Evolutionary conservation across 2,797 vertebrate genomes (phyloP).

Genomic region (Leptoclinus maculatus): DNA sequence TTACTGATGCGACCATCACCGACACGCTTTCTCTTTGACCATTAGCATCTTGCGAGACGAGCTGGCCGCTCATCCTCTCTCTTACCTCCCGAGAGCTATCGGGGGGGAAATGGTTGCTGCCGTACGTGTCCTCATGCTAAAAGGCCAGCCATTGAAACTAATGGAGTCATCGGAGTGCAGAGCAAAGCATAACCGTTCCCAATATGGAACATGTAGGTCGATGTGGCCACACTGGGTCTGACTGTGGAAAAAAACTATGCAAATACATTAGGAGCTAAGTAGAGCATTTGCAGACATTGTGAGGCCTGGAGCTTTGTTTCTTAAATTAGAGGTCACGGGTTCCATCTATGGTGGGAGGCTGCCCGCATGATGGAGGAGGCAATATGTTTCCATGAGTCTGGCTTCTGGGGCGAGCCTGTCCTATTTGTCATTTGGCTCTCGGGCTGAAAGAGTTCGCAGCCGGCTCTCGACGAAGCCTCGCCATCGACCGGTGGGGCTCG

Average conservation of each 20-base stretch:
- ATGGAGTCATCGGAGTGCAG: slow-evolving; percentile 15
- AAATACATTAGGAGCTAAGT: slow-evolving; percentile 32
- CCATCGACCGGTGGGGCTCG: not conserved
- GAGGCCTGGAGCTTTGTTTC: slow-evolving; percentile 53
- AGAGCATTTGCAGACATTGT: slow-evolving; percentile 21
- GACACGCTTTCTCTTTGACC: slow-evolving; percentile 9
- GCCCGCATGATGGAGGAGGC: slow-evolving; percentile 54
- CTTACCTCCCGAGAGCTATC: slow-evolving; percentile 12
- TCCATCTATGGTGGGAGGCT: slow-evolving; percentile 31
- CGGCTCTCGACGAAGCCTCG: slow-evolving; percentile 9
- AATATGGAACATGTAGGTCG: slow-evolving; percentile 8
- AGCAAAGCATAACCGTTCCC: slow-evolving; percentile 1
- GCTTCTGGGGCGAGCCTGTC: slow-evolving; percentile 46
- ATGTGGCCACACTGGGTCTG: not conserved
- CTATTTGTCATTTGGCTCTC: slow-evolving; percentile 57
- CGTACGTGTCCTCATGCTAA: slow-evolving; percentile 10
- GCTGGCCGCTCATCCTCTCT: slow-evolving; percentile 9
- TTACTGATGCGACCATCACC: slow-evolving; percentile 22
- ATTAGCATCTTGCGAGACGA: slow-evolving; percentile 41
- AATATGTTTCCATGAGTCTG: slow-evolving; percentile 52
- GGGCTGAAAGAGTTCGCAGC: slow-evolving; percentile 29
- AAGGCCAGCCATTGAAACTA: slow-evolving; percentile 3
- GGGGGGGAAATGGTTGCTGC: slow-evolving; percentile 7
- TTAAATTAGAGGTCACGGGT: slow-evolving; percentile 54
- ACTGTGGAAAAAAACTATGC: slow-evolving; percentile 7